phyloP scores from a whole-genome alignment of 2,888 invertebrate species.

The Thera obeliscata region DNA sequence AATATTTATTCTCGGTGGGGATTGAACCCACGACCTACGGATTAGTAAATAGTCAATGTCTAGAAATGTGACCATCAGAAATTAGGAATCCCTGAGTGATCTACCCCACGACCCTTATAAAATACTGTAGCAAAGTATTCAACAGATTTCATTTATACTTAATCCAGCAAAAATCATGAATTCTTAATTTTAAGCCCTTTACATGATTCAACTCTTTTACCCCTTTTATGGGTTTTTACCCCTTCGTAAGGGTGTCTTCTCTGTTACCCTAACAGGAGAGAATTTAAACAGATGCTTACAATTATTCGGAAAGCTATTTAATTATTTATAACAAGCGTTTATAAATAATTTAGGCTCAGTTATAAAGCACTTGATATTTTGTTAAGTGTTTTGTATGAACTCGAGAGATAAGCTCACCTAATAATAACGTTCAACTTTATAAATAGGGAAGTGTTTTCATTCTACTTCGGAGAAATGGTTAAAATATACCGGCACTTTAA shows the following conservation, averaged over 20 bases:
- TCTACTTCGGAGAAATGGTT: too few relatives aligned
- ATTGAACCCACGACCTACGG: too few relatives aligned
- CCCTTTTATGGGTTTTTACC: neutral
- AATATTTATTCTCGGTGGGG: too few relatives aligned
- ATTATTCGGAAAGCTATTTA: constrained; percentile 22
- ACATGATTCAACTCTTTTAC: constrained; percentile 6
- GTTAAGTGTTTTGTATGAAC: neutral
- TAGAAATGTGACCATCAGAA: too few relatives aligned
- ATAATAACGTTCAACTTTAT: too few relatives aligned
- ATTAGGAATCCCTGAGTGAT: too few relatives aligned
- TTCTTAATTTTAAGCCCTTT: constrained; percentile 18
- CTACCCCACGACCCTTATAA: neutral
- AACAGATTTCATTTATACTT: neutral
- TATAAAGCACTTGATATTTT: neutral
- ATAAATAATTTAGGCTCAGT: neutral
- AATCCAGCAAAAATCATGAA: constrained; percentile 18
- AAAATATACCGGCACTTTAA: too few relatives aligned
- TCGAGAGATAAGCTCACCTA: neutral
- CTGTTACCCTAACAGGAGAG: neutral
- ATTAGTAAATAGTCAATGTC: too few relatives aligned
- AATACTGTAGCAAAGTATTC: neutral
- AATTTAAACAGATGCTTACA: constrained; percentile 16
- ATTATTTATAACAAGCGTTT: neutral
- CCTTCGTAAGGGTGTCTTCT: neutral
- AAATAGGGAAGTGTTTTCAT: too few relatives aligned